A percentile compares a stretch with the other conserved stretches of the same genome.
Evolutionary conservation across 2,888 invertebrate species (phyloP).

Genomic region (Pandemis corylana): DNA sequence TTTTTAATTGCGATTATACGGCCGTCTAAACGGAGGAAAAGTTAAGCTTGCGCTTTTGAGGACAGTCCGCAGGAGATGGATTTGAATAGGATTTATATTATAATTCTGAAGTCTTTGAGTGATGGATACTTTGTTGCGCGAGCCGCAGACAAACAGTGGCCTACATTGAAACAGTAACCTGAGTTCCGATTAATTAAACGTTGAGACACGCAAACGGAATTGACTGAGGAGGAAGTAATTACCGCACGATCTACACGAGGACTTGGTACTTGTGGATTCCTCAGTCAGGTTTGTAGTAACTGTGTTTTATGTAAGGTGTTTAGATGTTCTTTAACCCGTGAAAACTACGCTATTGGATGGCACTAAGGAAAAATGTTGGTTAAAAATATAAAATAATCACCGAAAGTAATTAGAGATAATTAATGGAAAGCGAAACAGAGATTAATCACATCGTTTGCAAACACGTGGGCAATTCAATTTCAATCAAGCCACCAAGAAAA

Average conservation of each 20-base stretch:
- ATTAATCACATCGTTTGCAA: constrained; percentile 50
- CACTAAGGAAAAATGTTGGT: not conserved
- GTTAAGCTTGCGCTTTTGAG: constrained; percentile 9
- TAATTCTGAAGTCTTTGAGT: not conserved
- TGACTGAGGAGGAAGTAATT: constrained; percentile 35
- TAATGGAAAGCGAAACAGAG: constrained; percentile 49
- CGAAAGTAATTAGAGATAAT: constrained; percentile 42
- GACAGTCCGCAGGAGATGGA: not conserved
- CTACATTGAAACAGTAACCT: constrained; percentile 21
- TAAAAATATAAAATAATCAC: not conserved
- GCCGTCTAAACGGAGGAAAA: constrained; percentile 24
- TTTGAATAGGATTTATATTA: not conserved
- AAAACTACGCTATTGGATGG: not conserved
- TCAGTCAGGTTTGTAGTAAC: not conserved
- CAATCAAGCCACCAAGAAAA: constrained; percentile 66
- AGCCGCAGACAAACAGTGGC: constrained; percentile 4
- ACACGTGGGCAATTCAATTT: constrained; percentile 64
- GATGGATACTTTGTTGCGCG: not conserved
- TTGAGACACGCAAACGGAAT: constrained; percentile 27
- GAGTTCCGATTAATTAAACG: constrained; percentile 27
- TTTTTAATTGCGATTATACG: constrained; percentile 38
- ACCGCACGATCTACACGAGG: constrained; percentile 17
- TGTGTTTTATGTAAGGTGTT: not conserved
- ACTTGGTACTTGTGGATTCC: not conserved
- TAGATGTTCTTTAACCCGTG: too few species aligned